Base-by-base conservation (phyloP, 2,888 invertebrate genomes). In the Euzetes globulus region DNA sequence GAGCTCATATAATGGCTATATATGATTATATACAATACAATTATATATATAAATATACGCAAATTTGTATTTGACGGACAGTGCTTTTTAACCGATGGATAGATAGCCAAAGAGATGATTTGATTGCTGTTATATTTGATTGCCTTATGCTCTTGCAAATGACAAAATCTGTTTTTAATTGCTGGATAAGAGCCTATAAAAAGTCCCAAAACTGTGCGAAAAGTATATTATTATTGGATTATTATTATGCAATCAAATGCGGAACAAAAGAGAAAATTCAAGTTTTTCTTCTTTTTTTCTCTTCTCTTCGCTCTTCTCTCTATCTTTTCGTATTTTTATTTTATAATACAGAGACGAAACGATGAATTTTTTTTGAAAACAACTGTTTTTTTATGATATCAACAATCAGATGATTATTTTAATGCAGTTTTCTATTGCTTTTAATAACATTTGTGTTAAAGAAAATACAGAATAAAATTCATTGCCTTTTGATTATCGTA, bases 401-500 rank as follows among this genome's bases (percentile, higher is more conserved):
- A 25, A 55, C 22, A 55, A 22, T 25, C 19, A 2, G 9, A 3
- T 25, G 19, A 50, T 50, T 50, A 17, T 50, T 17, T 41, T 41
- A 41, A 41, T 41, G 41, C 41, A 41, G 41, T 41, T 55, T 55
- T 55, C 19, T 55, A 55, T 22, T 55, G 55, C 55, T 50, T 55
- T 55, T 55, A 19, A 55, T 55, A 22, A 22, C 25, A 11, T 55
- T 55, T 55, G n/a, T 22, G n/a, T 22, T 19, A 19, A 55, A 55
- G 11, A 55, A 55, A 19, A 19, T 22, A 19, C 4, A 55, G 9
- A 55, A 19, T 19, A 19, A 55, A n/a, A 50, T 19, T 19, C n/a
- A 55, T 55, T 55, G 55, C 55, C 55, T 55, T 55, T 55, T 55
- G 55, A 55, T 55, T 55, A 25, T 22, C 55, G 19, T 55, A 13